Evolutionary conservation across 2,113 vertebrate genomes (phyloP), one percentile per base, ranked within the genome.

Genomic region (Larimichthys crocea): DNA sequence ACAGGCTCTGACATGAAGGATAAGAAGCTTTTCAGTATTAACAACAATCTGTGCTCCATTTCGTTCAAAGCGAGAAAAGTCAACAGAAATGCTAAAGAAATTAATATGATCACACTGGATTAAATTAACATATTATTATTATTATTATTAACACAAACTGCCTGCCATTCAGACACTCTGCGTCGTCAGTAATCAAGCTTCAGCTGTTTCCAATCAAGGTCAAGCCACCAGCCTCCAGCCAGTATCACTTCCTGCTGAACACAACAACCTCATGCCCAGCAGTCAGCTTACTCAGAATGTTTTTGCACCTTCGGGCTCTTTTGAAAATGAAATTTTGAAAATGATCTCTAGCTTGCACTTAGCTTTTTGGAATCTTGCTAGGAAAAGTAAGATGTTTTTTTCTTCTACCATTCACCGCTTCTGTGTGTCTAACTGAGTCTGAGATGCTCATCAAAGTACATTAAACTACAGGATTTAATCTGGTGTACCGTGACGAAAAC

Each of bases 351-450:
- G 80, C 66, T 76, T 95, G 80, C 87, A 91, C 49, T 80, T 84
- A 46, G 89, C 71, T 59, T 88, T 94, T 74, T 83, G 90, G 85
- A 92, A 86, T 64, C 88, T 95, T 79, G 86, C 87, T 40, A 87
- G 86, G 50, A 94, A 93, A 93, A 74, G 95, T 96, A 95, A 95
- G 94, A 67, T 48, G 66, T 73, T 53, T 26, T 50, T n/a, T 19
- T 68, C 66, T 70, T 65, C 19, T 10, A 49, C 7, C 31, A 11
- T 60, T 49, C 29, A 11, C 29, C 14, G 24, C 20, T 60, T 79
- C 20, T 2, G 9, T 66, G 63, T 88, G 69, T 74, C 73, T 46
- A 40, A 64, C 56, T 69, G 76, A 88, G 83, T 87, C 55, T 62
- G 40, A 53, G 67, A 82, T 66, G 78, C 83, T 88, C 79, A 74